A percentile compares a stretch with the other conserved stretches of the same genome.
phyloP scores from a whole-genome alignment of 2,888 invertebrate genomes.

The Machimus rusticus region DNA sequence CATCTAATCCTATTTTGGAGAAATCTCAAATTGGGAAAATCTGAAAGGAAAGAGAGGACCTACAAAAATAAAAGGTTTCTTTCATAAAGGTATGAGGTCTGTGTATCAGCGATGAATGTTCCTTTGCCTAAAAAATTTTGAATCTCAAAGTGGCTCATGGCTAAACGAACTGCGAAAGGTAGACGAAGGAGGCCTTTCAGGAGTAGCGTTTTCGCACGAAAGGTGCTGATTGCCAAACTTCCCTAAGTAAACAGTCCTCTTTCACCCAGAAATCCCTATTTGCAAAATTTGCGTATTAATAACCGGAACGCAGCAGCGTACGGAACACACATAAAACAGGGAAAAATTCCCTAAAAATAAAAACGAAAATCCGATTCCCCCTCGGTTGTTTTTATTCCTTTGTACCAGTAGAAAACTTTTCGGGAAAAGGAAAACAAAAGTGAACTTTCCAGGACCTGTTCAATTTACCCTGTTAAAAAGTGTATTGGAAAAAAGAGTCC shows the following conservation, averaged over 20 bases:
- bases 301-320: background rate
- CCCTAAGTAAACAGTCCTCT: background rate
- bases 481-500: background rate
- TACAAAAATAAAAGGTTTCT: background rate
- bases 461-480: background rate
- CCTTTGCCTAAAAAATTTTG: background rate
- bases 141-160: background rate
- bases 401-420: background rate
- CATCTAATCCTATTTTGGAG: background rate
- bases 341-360: background rate
- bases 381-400: background rate
- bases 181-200: background rate
- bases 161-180: background rate
- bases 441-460: background rate
- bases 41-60: background rate
- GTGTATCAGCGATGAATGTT: background rate
- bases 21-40: background rate
- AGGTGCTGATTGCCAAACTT: background rate
- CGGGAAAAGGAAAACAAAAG: background rate
- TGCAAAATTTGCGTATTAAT: background rate
- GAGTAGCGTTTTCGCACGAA: background rate
- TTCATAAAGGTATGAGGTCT: background rate
- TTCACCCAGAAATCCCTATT: background rate
- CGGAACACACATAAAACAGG: background rate
- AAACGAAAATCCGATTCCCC: background rate